Evolutionary conservation across 2,888 invertebrate genomes (phyloP), one percentile per base, ranked within the genome.

Genomic region (Latrodectus elegans): DNA sequence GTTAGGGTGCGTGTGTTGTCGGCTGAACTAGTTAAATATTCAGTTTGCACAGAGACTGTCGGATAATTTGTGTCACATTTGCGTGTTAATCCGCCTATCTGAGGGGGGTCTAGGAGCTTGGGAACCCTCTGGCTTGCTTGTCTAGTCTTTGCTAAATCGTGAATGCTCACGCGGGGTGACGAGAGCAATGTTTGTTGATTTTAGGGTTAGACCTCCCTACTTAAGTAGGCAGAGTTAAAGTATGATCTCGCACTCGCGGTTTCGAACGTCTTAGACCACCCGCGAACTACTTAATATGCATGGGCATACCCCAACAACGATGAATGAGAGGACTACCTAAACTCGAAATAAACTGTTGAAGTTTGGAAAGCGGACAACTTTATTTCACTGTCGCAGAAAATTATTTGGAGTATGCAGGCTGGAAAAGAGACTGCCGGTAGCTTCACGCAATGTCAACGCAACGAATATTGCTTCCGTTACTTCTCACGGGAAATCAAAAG

Each of bases 41-140:
- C 85, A 85, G 85, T 85, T 79, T 70, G 79, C 79, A 14, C 68
- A 68, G 85, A 55, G 79, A 79, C 85, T 78, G 85, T 79, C 70
- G 79, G 85, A 85, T 85, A 85, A 85, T 85, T 85, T 85, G 85
- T 85, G 85, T 85, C 85, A 85, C 79, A 85, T 85, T 79, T 85
- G 85, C 85, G 79, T 85, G 85, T 74, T 84, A 79, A 84, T 84
- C 78, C 74, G 67, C 22, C 71, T 51, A 76, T 82, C 73, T 83
- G 71, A 26, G 64, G 70, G 52, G 73, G 51, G 51, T 49, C 51
- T 12, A 17, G 72, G 52, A 38, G 38, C 71, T 70, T 76, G 70
- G 51, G 15, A 17, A 53, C 68, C 72, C 65, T 71, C 65, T 51
- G 10, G 60, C 75, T 68, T 17, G 68, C 75, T 83, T 83, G 83